Evolutionary conservation across 2,797 vertebrate genomes (phyloP).

Genomic region (Decapterus maruadsi): DNA sequence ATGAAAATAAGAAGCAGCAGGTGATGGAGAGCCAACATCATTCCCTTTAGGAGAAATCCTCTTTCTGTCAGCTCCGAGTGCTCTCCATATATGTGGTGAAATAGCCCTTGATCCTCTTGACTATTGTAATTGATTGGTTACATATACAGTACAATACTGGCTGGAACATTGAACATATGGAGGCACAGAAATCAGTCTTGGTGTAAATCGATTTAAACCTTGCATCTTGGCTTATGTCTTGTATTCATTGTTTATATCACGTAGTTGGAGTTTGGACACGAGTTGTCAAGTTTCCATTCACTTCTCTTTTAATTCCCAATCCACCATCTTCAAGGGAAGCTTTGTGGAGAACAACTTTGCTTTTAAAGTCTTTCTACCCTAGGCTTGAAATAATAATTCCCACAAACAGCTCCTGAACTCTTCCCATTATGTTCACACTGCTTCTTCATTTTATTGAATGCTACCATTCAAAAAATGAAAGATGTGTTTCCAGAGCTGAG

Average conservation of each 20-base stretch:
- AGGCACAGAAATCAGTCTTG: constrained; percentile 3
- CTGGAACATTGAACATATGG: background rate
- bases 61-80: background rate
- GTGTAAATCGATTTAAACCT: background rate
- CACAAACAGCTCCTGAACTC: background rate
- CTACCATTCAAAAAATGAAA: background rate
- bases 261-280: background rate
- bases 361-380: background rate
- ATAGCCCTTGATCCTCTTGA: background rate
- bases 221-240: background rate
- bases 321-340: background rate
- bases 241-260: background rate
- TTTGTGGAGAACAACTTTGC: background rate
- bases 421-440: background rate
- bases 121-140: background rate
- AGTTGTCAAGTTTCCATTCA: background rate
- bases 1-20: constrained; percentile 2
- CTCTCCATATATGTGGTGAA: background rate
- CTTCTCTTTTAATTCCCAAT: constrained; percentile 2
- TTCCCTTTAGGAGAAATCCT: background rate
- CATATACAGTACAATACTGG: background rate
- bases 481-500: background rate
- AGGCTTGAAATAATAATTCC: background rate
- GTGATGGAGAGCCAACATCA: background rate
- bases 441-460: constrained; percentile 2